These are phyloP conservation scores for Tyria jacobaeae DNA, from an alignment of 2,888 invertebrate species.

Conservation along the genomic window DNA sequence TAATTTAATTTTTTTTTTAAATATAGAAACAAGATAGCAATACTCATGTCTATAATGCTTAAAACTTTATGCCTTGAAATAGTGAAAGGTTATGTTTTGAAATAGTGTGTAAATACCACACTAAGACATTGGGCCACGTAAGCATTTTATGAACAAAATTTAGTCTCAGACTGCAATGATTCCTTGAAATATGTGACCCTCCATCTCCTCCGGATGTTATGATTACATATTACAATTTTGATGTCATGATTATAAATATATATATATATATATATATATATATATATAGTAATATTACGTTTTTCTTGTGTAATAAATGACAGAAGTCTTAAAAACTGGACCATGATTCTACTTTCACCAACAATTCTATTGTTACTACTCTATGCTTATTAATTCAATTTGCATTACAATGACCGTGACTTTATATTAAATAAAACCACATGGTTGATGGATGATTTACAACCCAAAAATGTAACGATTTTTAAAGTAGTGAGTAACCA, in stretches of 20 bases:
- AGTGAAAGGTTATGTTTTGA: slow-evolving; percentile 4
- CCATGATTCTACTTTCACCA: no score
- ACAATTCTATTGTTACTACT: no score
- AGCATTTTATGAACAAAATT: slow-evolving; percentile 27
- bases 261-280: no score
- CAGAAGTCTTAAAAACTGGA: no score
- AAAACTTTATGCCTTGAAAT: background rate
- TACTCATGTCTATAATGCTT: background rate
- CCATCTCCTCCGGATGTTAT: no score
- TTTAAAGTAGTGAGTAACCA: slow-evolving; percentile 7
- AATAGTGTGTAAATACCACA: slow-evolving; percentile 10
- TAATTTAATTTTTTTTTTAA: background rate
- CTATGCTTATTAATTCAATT: no score
- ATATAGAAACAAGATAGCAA: background rate
- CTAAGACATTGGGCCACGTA: background rate
- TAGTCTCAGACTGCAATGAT: slow-evolving; percentile 9
- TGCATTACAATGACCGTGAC: no score
- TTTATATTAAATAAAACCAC: background rate
- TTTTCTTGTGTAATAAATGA: no score
- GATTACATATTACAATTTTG: no score
- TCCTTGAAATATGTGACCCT: background rate
- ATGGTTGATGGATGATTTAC: background rate
- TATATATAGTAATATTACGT: no score
- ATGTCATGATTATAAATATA: no score
- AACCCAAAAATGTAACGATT: background rate